Evolutionary conservation across 2,797 vertebrate genomes (phyloP), one percentile per base, ranked within the genome.

Genomic region (Gadopsis marmoratus): DNA sequence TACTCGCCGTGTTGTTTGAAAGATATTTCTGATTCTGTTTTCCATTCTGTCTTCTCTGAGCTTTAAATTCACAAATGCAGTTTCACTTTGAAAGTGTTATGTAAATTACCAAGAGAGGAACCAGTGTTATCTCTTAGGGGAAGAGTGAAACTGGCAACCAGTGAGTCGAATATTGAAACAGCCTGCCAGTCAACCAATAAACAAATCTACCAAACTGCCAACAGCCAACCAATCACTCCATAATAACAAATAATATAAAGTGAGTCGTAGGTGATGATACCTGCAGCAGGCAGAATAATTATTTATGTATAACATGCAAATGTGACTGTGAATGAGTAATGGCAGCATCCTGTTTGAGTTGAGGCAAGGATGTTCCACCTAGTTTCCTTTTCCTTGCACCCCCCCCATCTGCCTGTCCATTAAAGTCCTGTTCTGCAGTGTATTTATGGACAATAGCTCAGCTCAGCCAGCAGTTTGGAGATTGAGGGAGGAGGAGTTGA

Each of bases 401-500:
- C 21, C 12, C 33, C 48, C 55, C 14, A 6, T 65, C 37, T 43
- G 17, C 55, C 14, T 80, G 39, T 53, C 31, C 53, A 21, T 48
- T 54, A 51, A 67, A 67, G 29, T 35, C 12, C 47, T 19, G 16
- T 2, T 0, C 29, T 35, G 55, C 7, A 48, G 33, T 39, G 35
- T 31, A 43, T 76, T 68, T 51, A 21, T 4, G 12, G 66, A 37
- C 69, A 68, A 54, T 73, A 68, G 39, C 70, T 71, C 13, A 8
- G 29, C 67, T 62, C 64, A 62, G 63, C 48, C 62, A 70, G 60
- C 64, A 61, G 17, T 39, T 39, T 29, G 47, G 39, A 67, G 54
- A 56, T 63, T 9, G 19, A 72, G 67, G 59, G 19, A 72, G 67
- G 59, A 66, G 55, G 55, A 79, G 85, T 4, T 70, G 72, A 39